Percentiles rank a stretch among this genome's conserved stretches.
Evolutionary conservation across 2,888 invertebrate genomes (phyloP).

Genomic region (Polyommatus iphigenia): DNA sequence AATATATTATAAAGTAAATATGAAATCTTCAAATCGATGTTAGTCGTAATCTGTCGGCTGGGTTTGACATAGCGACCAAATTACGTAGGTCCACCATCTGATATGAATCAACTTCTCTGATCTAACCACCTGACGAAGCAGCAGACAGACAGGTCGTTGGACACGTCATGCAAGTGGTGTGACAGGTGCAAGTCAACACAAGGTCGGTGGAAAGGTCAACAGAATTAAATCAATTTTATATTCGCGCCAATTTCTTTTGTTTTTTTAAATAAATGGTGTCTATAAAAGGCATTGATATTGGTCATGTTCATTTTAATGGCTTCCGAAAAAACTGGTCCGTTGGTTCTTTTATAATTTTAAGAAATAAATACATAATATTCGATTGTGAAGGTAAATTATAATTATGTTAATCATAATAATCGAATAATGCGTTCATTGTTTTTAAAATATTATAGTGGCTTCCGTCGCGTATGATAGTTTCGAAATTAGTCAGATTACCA

Average conservation of each 20-base stretch:
- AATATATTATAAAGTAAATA: too few species aligned
- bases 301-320: background rate
- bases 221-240: constrained; percentile 21
- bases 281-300: background rate
- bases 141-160: constrained; percentile 12
- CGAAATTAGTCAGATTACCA: too few species aligned
- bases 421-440: too few species aligned
- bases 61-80: background rate
- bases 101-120: background rate
- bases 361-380: background rate
- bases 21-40: too few species aligned
- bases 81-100: background rate
- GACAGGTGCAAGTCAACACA: constrained; percentile 21
- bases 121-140: constrained; percentile 3
- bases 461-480: too few species aligned
- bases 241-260: constrained; percentile 22
- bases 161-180: constrained; percentile 16
- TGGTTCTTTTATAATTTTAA: background rate
- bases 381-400: too few species aligned
- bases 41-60: too few species aligned
- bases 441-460: too few species aligned
- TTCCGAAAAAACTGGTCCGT: background rate
- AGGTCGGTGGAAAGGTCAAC: constrained; percentile 24
- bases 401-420: too few species aligned
- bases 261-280: background rate